phyloP scores from a whole-genome alignment of 2,113 vertebrate species.

The Pelecanus crispus region DNA sequence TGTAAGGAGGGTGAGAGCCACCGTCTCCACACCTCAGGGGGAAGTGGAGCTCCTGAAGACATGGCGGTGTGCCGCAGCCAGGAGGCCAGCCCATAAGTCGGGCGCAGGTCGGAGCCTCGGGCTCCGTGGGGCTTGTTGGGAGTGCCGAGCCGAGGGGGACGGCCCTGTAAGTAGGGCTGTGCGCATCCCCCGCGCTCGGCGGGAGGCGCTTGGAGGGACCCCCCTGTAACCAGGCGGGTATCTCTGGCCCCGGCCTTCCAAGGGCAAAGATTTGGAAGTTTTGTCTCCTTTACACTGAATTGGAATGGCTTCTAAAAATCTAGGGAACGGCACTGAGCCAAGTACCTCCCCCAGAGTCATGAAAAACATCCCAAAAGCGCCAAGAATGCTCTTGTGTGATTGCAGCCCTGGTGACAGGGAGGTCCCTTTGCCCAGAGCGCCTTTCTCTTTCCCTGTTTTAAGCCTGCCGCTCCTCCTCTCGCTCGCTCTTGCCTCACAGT shows the following conservation, averaged over 20 bases:
- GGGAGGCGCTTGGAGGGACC: not conserved
- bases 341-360: too few species aligned
- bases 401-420: too few species aligned
- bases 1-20: not conserved
- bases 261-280: too few species aligned
- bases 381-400: too few species aligned
- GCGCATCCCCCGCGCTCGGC: not conserved
- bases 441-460: too few species aligned
- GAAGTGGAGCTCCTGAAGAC: not conserved
- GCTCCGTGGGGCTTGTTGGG: not conserved
- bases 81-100: not conserved
- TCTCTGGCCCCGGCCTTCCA: not conserved
- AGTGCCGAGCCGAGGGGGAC: not conserved
- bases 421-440: too few species aligned
- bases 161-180: not conserved
- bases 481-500: too few species aligned
- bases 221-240: not conserved
- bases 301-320: too few species aligned
- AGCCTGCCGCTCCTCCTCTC: too few species aligned
- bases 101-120: not conserved
- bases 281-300: too few species aligned
- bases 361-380: too few species aligned
- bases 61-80: not conserved
- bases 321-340: too few species aligned
- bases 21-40: not conserved